Conservation (phyloP, 2,888 invertebrate genomes). For the Ornithoptera alexandrae region DNA sequence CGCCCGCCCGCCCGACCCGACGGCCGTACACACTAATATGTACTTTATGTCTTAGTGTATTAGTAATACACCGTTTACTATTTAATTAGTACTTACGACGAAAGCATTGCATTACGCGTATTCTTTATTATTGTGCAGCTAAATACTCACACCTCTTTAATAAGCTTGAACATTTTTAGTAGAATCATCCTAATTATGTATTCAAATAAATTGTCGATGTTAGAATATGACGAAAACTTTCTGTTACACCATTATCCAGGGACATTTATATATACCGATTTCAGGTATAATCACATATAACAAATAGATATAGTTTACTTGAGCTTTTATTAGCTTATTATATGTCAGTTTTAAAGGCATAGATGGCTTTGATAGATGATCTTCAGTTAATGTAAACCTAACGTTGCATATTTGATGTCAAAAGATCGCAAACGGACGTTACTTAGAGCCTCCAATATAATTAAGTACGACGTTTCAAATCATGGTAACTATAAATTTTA, state of each 20-base stretch:
- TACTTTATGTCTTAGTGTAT: conserved; percentile 16
- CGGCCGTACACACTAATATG: conserved; percentile 17
- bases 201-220: no score
- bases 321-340: conserved; percentile 21
- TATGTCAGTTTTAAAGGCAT: conserved; percentile 15
- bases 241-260: no score
- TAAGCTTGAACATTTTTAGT: no score
- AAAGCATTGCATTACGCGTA: conserved; percentile 1
- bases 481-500: not conserved
- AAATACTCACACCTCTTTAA: conserved; percentile 3
- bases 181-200: no score
- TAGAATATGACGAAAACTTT: no score
- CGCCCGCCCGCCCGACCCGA: conserved; percentile 49
- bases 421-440: conserved; percentile 26
- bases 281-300: no score
- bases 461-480: conserved; percentile 9
- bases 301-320: conserved; percentile 1
- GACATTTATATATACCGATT: no score
- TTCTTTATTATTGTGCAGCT: conserved; percentile 10
- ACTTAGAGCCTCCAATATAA: conserved; percentile 21
- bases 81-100: conserved; percentile 1
- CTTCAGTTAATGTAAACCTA: conserved; percentile 16
- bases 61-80: conserved; percentile 5
- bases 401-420: conserved; percentile 27
- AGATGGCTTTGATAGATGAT: conserved; percentile 28